These are phyloP conservation scores for Aricia agestis DNA, from an alignment of 1,140 invertebrate genomes.

Conservation along the genomic window DNA sequence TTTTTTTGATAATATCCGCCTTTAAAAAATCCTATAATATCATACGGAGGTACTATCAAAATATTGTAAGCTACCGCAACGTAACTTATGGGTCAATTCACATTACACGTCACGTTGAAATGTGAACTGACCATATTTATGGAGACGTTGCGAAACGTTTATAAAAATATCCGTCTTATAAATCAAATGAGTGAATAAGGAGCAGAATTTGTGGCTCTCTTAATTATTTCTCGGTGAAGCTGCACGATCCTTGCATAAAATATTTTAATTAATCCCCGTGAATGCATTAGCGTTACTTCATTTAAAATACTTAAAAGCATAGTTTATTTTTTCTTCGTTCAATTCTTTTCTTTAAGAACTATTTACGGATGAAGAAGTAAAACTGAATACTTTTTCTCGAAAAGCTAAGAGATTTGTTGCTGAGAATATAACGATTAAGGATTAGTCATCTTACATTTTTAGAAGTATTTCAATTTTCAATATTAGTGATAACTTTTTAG, in stretches of 20 bases:
- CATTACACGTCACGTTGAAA: too few relatives aligned
- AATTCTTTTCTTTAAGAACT: slow-evolving; percentile 12
- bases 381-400: not conserved
- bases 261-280: slow-evolving; percentile 46
- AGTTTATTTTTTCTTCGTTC: slow-evolving; percentile 30
- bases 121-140: not conserved
- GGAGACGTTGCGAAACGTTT: not conserved
- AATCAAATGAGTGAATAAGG: slow-evolving; percentile 38
- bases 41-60: too few relatives aligned
- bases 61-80: too few relatives aligned
- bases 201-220: slow-evolving; percentile 39
- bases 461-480: too few relatives aligned
- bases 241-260: slow-evolving; percentile 40
- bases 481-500: too few relatives aligned
- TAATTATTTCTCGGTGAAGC: slow-evolving; percentile 45
- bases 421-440: not conserved
- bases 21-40: too few relatives aligned
- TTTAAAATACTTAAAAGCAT: slow-evolving; percentile 39
- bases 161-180: slow-evolving; percentile 23
- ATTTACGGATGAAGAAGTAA: slow-evolving; percentile 13
- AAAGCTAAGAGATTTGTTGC: not conserved
- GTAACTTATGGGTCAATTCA: too few relatives aligned
- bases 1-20: too few relatives aligned
- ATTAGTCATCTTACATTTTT: too few relatives aligned
- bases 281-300: slow-evolving; percentile 42